Evolutionary conservation across 1,140 invertebrate species (phyloP), one percentile per base, ranked within the genome.

Genomic region (Lasaia peninsularis): DNA sequence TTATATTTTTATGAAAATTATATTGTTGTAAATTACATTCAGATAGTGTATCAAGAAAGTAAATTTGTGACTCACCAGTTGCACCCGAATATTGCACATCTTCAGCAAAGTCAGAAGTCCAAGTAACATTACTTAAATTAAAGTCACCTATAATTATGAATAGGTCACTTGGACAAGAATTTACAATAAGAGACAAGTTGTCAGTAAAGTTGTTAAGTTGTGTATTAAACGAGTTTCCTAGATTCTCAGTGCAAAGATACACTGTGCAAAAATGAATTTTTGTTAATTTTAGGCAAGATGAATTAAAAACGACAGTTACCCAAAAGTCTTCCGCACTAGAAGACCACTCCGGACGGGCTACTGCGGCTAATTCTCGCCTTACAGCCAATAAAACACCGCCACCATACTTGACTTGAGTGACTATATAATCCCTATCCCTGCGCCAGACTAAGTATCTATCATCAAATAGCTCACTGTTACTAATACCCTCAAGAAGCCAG

Each of bases 21-120:
- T 32, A 61, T 52, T 61, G 59, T 3, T 12, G 35, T 2, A 55
- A 9, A 16, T 60, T 40, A 44, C 52, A 60, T 51, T 51, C 48
- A 0, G 24, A 51, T 10, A 60, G 12, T 0, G 48, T 52, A 14
- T 60, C 53, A 20, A 56, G n/a, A 28, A 61, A 61, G 21, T 40
- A 51, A 18, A 18, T 40, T 55, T 60, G 52, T 4, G 48, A 6
- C 21, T 40, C 21, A 51, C 24, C 49, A 11, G 12, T 51, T 2
- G 49, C 20, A 2, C 20, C 49, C 4, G n/a, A n/a, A 12, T n/a
- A 56, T 2, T 56, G 59, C 7, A 28, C 28, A 14, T 32, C 10
- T 28, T n/a, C 11, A 12, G 37, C 4, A 24, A 1, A 14, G 10
- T 60, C 16, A 0, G 8, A 14, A 8, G 33, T 24, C 49, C 24